Conservation (phyloP, 2,888 invertebrate genomes). For the Linnaemya vulpina region DNA sequence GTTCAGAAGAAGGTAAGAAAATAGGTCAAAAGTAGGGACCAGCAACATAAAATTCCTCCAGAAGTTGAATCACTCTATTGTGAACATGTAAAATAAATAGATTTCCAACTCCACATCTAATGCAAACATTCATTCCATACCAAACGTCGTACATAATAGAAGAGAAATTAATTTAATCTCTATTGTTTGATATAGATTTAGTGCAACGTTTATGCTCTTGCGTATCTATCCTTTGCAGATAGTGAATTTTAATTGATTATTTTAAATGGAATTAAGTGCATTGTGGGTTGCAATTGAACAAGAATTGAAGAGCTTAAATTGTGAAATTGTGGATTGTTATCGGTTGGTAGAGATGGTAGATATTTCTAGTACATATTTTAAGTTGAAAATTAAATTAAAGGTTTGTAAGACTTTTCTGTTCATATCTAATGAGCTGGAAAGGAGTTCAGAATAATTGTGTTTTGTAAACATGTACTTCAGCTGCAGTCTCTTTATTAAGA, state of each 20-base stretch:
- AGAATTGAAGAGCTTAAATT: background rate
- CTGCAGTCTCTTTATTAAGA: too few species aligned
- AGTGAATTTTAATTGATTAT: slow-evolving; percentile 27
- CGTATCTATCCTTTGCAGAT: background rate
- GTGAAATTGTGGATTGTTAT: background rate
- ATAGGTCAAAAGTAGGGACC: too few species aligned
- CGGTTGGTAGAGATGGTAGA: background rate
- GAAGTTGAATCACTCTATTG: too few species aligned
- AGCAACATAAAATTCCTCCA: too few species aligned
- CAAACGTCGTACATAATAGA: background rate
- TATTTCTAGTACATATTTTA: background rate
- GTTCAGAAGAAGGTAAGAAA: too few species aligned
- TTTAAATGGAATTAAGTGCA: background rate
- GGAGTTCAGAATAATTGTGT: too few species aligned
- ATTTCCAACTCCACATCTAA: background rate
- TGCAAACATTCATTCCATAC: background rate
- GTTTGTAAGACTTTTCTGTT: too few species aligned
- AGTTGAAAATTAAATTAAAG: too few species aligned
- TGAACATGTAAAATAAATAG: too few species aligned
- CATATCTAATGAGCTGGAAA: too few species aligned
- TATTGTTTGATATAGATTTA: slow-evolving; percentile 14
- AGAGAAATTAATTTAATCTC: slow-evolving; percentile 15
- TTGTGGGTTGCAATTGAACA: background rate
- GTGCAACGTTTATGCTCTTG: slow-evolving; percentile 10
- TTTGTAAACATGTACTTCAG: too few species aligned